These are phyloP conservation scores for Mythimna pallens DNA, from an alignment of 2,888 invertebrate species.

Conservation along the genomic window DNA sequence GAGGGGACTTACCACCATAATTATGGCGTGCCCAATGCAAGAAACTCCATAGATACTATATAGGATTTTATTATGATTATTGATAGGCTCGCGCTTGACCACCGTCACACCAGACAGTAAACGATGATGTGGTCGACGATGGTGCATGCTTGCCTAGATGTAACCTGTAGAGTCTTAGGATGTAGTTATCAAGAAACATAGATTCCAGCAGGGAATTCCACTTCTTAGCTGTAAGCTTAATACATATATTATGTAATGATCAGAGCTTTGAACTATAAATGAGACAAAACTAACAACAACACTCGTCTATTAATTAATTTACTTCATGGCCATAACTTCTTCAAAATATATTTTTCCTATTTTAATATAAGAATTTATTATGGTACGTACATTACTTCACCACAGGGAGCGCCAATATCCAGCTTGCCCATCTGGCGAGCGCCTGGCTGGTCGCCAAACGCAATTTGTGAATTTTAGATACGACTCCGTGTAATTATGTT, in stretches of 20 bases:
- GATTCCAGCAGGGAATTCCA: too few relatives aligned
- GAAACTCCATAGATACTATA: too few relatives aligned
- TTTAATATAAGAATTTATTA: constrained; percentile 17
- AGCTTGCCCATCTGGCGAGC: constrained; percentile 62
- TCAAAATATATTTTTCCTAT: constrained; percentile 21
- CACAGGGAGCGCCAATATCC: constrained; percentile 52
- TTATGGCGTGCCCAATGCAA: too few relatives aligned
- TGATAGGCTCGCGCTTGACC: too few relatives aligned
- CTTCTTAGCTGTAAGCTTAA: too few relatives aligned
- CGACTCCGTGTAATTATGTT: constrained; percentile 48
- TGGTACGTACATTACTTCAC: constrained; percentile 31
- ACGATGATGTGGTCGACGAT: too few relatives aligned
- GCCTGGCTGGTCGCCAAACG: constrained; percentile 63
- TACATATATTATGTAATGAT: background rate
- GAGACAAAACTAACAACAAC: background rate
- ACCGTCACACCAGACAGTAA: too few relatives aligned
- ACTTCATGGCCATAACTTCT: background rate
- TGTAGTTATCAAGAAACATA: too few relatives aligned
- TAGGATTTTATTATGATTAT: too few relatives aligned
- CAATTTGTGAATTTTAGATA: constrained; percentile 63
- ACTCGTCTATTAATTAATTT: background rate
- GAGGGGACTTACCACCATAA: too few relatives aligned
- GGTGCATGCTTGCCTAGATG: too few relatives aligned
- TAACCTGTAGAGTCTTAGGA: too few relatives aligned
- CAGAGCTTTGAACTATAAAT: background rate